These are phyloP conservation scores for Hydrotaea cyrtoneurina DNA, from an alignment of 2,888 invertebrate species.

Conservation along the genomic window DNA sequence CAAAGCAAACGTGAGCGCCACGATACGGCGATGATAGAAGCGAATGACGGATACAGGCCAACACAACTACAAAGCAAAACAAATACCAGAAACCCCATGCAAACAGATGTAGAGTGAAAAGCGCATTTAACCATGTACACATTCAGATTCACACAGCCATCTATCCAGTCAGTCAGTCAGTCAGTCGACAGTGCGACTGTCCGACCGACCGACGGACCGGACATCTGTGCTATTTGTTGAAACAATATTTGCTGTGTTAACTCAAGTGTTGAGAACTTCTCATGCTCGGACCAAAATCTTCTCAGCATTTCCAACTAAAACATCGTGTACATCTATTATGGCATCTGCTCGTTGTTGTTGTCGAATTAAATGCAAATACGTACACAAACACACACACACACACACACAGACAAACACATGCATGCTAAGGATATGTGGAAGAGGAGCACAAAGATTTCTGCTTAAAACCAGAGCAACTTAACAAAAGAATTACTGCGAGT, in stretches of 20 bases:
- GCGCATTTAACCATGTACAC: constrained; percentile 45
- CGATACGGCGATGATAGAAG: background rate
- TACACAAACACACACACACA: too few relatives aligned
- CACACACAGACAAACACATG: background rate
- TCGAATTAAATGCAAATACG: too few relatives aligned
- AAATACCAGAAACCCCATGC: background rate
- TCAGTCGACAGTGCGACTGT: too few relatives aligned
- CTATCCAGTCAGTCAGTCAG: too few relatives aligned
- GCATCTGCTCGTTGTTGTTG: background rate
- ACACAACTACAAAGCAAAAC: constrained; percentile 24
- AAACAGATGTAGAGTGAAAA: constrained; percentile 30
- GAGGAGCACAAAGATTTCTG: background rate
- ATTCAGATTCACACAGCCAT: background rate
- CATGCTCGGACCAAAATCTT: constrained; percentile 10
- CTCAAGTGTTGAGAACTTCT: constrained; percentile 69
- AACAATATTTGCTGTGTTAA: constrained; percentile 70
- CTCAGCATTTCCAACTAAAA: constrained; percentile 7
- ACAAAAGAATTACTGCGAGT: constrained; percentile 11
- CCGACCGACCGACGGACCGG: background rate
- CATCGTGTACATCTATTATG: background rate
- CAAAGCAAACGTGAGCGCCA: background rate
- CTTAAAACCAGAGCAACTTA: constrained; percentile 21
- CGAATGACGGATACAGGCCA: constrained; percentile 27
- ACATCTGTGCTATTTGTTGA: constrained; percentile 53
- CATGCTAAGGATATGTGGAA: constrained; percentile 15